Percentiles rank a stretch among this genome's conserved stretches.
phyloP scores from a whole-genome alignment of 1,140 invertebrate genomes.

The Apis dorsata region DNA sequence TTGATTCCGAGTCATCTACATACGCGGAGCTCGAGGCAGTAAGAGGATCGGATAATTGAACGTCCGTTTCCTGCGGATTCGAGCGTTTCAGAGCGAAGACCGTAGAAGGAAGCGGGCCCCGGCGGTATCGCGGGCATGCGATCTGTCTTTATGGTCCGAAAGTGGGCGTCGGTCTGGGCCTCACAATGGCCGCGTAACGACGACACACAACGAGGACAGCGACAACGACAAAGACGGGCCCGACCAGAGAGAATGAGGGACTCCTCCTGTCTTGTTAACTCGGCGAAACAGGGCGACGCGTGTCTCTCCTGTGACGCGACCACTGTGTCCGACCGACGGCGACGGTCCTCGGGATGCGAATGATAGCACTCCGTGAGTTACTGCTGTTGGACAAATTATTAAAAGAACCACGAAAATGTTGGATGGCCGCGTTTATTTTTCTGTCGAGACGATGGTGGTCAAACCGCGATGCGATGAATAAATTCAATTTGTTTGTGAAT shows the following conservation, averaged over 20 bases:
- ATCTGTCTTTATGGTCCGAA: slow-evolving; percentile 70
- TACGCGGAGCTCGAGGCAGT: slow-evolving; percentile 26
- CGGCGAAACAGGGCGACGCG: slow-evolving; percentile 42
- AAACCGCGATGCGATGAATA: too few relatives aligned
- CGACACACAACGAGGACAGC: slow-evolving; percentile 61
- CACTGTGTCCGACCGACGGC: background rate
- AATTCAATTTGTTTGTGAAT: too few relatives aligned
- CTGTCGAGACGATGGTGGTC: too few relatives aligned
- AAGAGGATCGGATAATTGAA: slow-evolving; percentile 63
- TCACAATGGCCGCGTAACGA: slow-evolving; percentile 64
- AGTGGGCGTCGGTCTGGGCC: slow-evolving; percentile 64
- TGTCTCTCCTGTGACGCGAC: slow-evolving; percentile 19
- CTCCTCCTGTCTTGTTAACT: slow-evolving; percentile 60
- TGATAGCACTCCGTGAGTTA: slow-evolving; percentile 24
- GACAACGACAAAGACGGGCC: slow-evolving; percentile 49
- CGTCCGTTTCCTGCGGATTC: slow-evolving; percentile 48
- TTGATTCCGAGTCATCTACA: slow-evolving; percentile 13
- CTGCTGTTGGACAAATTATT: slow-evolving; percentile 32
- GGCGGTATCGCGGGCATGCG: slow-evolving; percentile 65
- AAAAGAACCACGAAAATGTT: background rate
- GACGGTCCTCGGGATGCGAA: background rate
- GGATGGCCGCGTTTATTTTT: background rate
- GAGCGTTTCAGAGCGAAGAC: slow-evolving; percentile 57
- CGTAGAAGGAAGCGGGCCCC: slow-evolving; percentile 62
- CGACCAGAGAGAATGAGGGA: slow-evolving; percentile 52